phyloP scores from a whole-genome alignment of 2,888 invertebrate genomes.

The Strigamia maritima region DNA sequence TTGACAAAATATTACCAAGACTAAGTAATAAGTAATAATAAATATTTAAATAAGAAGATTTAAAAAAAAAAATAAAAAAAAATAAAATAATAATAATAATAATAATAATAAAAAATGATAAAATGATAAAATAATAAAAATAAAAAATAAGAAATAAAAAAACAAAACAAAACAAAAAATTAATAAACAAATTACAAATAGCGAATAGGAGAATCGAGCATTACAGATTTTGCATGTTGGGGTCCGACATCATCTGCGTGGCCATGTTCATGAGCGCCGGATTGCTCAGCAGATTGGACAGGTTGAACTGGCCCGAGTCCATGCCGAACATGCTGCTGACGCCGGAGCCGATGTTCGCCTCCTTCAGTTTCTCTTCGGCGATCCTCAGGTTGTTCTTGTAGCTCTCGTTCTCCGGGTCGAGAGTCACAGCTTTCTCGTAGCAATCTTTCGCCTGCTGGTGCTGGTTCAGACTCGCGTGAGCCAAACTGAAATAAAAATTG shows the following conservation, averaged over 20 bases:
- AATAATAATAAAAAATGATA: not conserved
- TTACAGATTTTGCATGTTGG: conserved; percentile 72
- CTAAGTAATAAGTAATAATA: conserved; percentile 45
- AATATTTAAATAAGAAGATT: conserved; percentile 33
- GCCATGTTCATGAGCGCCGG: conserved; percentile 79
- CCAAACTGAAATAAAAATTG: conserved; percentile 59
- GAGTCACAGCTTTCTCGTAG: conserved; percentile 79
- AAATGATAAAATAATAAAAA: not conserved
- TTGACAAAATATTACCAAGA: conserved; percentile 61
- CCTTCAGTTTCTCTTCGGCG: conserved; percentile 66
- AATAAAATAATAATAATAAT: not conserved
- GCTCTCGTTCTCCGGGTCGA: conserved; percentile 89
- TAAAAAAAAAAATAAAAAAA: not conserved
- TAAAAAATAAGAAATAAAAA: too few species aligned
- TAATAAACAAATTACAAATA: not conserved
- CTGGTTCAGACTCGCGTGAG: conserved; percentile 76
- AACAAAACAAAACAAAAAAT: too few species aligned
- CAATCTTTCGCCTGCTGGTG: conserved; percentile 80
- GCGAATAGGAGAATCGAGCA: not conserved
- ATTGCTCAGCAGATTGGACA: conserved; percentile 70
- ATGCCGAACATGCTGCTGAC: conserved; percentile 36
- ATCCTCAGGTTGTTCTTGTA: conserved; percentile 81
- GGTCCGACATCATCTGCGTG: conserved; percentile 77
- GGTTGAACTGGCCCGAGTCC: conserved; percentile 54
- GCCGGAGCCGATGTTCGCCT: conserved; percentile 45